Conservation (phyloP, 1,140 invertebrate genomes). For the Drosophila eugracilis region DNA sequence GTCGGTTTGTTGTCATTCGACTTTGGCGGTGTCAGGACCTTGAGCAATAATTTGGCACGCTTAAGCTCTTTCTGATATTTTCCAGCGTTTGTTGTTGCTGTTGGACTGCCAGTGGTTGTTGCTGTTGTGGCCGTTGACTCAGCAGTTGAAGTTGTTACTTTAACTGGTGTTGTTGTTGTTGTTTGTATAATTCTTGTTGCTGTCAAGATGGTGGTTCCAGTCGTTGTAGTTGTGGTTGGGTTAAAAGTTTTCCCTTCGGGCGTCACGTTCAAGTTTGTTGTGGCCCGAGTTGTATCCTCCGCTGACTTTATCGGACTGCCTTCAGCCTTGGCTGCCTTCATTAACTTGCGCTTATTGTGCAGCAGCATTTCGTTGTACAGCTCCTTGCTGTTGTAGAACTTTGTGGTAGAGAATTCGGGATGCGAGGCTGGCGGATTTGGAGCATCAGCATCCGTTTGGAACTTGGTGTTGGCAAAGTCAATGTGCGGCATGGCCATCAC, state of each 20-base stretch:
- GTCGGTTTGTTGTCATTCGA: conserved; percentile 54
- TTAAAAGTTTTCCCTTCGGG: conserved; percentile 57
- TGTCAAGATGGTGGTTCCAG: conserved; percentile 14
- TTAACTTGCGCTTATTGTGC: conserved; percentile 78
- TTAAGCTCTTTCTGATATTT: conserved; percentile 80
- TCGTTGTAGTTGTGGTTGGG: conserved; percentile 27
- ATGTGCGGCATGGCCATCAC: conserved; percentile 69
- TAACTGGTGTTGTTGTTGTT: conserved; percentile 12
- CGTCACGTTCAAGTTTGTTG: conserved; percentile 49
- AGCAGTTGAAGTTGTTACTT: conserved; percentile 5
- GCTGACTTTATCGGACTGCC: conserved; percentile 69
- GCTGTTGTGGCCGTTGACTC: conserved; percentile 16
- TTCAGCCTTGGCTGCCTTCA: conserved; percentile 56
- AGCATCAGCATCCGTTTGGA: conserved; percentile 63
- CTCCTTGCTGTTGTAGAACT: conserved; percentile 84
- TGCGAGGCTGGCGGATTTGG: conserved; percentile 42
- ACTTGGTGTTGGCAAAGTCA: conserved; percentile 83
- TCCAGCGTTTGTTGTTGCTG: conserved; percentile 42
- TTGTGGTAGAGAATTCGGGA: conserved; percentile 83
- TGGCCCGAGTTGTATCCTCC: conserved; percentile 39
- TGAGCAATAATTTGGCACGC: conserved; percentile 81
- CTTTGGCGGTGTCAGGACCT: conserved; percentile 62
- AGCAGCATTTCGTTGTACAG: conserved; percentile 84
- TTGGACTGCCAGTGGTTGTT: neutral
- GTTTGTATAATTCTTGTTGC: conserved; percentile 5